Conservation (phyloP, 2,888 invertebrate species). For the Molorchus minor region DNA sequence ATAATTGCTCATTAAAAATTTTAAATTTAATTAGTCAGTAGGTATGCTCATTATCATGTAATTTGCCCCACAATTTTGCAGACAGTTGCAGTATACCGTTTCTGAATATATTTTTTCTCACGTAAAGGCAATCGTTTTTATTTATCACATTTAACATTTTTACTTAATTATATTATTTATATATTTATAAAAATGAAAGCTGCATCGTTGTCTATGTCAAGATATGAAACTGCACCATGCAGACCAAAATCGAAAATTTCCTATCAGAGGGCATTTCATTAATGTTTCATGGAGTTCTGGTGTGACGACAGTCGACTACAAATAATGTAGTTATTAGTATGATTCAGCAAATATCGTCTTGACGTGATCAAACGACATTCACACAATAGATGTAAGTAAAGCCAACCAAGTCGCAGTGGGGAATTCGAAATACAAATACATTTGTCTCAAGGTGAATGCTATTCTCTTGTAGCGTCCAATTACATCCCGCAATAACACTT, state of each 20-base stretch:
- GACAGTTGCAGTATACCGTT: too few relatives aligned
- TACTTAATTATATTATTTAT: too few relatives aligned
- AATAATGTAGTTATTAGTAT: slow-evolving; percentile 1
- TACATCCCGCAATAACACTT: slow-evolving; percentile 32
- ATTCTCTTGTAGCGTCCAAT: slow-evolving; percentile 32
- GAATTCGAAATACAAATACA: slow-evolving; percentile 32
- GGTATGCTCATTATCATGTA: too few relatives aligned
- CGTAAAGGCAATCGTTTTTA: too few relatives aligned
- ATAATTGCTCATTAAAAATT: too few relatives aligned
- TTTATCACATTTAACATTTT: too few relatives aligned
- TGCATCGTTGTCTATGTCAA: too few relatives aligned
- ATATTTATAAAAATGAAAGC: too few relatives aligned
- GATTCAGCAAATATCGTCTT: slow-evolving; percentile 24
- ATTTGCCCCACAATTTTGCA: too few relatives aligned
- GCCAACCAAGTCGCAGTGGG: slow-evolving; percentile 21
- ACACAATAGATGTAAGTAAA: slow-evolving; percentile 25
- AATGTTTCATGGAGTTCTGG: not conserved
- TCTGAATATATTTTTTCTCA: too few relatives aligned
- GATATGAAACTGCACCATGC: not conserved
- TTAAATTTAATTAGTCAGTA: too few relatives aligned
- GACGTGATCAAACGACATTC: slow-evolving; percentile 30
- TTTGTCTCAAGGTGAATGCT: slow-evolving; percentile 34
- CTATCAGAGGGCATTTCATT: not conserved
- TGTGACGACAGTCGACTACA: not conserved
- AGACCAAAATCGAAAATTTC: not conserved